phyloP scores from a whole-genome alignment of 2,797 vertebrate genomes.

The Gallinago nigripennis region DNA sequence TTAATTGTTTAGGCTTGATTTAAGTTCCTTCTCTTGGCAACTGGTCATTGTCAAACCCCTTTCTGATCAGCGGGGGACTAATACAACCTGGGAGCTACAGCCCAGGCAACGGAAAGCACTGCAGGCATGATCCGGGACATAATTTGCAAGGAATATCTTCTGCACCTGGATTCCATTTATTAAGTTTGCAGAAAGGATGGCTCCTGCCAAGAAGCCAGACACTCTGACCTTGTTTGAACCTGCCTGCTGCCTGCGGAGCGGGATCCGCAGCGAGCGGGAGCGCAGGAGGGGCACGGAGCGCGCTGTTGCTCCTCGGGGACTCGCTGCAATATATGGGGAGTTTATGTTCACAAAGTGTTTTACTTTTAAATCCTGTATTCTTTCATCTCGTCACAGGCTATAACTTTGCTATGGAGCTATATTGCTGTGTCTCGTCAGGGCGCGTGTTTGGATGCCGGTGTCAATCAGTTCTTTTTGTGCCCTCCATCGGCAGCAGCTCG shows the following conservation, averaged over 20 bases:
- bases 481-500: conserved; percentile 1
- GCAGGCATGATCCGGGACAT: not conserved
- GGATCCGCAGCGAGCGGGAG: not conserved
- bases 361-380: conserved; percentile 61
- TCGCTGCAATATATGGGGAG: not conserved
- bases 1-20: conserved; percentile 9
- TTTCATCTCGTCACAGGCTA: conserved; percentile 60
- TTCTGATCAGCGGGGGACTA: conserved; percentile 25
- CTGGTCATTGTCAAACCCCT: not conserved
- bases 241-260: conserved; percentile 26
- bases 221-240: conserved; percentile 67
- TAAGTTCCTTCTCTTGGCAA: conserved; percentile 19
- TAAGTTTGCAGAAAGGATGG: conserved; percentile 58
- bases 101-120: not conserved
- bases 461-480: conserved; percentile 61
- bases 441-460: conserved; percentile 40
- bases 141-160: conserved; percentile 37
- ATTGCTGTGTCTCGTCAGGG: conserved; percentile 62
- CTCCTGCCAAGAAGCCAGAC: conserved; percentile 61
- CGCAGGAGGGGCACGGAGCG: not conserved
- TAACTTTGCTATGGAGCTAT: conserved; percentile 57
- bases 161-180: conserved; percentile 59
- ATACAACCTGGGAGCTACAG: not conserved
- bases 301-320: conserved; percentile 48
- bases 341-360: conserved; percentile 61